Evolutionary conservation across 2,113 vertebrate genomes (phyloP), one percentile per base, ranked within the genome.

Genomic region (Chamaetylas fuelleborni): DNA sequence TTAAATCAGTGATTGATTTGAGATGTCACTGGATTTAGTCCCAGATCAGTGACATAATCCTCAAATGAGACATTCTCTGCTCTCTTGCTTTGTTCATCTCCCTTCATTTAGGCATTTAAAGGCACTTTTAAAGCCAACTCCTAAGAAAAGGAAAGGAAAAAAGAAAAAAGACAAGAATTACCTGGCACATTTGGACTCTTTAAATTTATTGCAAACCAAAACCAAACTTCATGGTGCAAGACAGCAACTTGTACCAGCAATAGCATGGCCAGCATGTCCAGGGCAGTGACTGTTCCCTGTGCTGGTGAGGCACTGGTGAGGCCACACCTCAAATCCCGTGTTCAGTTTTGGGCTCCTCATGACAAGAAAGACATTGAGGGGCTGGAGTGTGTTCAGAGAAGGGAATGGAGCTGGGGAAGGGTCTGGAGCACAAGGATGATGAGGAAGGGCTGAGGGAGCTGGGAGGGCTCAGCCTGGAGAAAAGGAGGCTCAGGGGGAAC

Each of bases 21-120:
- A 76, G 29, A 64, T 76, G 25, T 62, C 83, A 66, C 45, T 92
- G 72, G 86, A 81, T 70, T 84, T 31, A 26, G 29, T 66, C 56
- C 83, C 83, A 94, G 38, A 77, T 36, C 38, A 62, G 34, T 84
- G 62, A 91, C 56, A 82, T 61, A 93, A 80, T 77, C 72, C 58
- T 47, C 76, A 70, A 78, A 73, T 18, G 60, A 66, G 60, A 23
- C 40, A 70, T 64, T 71, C 24, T 88, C 45, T 70, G 11, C 47
- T 92, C 61, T 81, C 60, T 65, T 2, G 1, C 29, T 86, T 92
- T 58, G 25, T 54, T 91, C 51, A 73, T 65, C 67, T 92, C 48
- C 9, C 40, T 86, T 81, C 36, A 25, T 83, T 86, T 57, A 43
- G 53, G 33, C 26, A 61, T 89, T 81, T 92, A 78, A 77, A 61